phyloP scores from a whole-genome alignment of 1,140 invertebrate species.

The Pachypeltis micranthus region DNA sequence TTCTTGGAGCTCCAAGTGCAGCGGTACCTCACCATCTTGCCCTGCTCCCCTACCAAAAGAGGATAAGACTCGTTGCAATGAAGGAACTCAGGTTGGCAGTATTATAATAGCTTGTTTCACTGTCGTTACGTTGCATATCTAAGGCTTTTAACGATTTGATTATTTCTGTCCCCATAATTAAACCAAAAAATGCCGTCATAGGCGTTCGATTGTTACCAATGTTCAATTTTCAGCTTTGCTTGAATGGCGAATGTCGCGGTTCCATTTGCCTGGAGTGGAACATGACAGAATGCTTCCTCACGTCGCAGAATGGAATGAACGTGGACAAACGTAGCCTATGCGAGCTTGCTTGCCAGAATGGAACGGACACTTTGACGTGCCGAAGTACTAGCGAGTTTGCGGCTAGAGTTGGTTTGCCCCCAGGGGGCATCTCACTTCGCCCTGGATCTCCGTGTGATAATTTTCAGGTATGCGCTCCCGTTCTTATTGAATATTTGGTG shows the following conservation, averaged over 20 bases:
- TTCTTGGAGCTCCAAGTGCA: slow-evolving; percentile 70
- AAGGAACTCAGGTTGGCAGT: slow-evolving; percentile 50
- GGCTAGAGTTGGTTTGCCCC: slow-evolving; percentile 54
- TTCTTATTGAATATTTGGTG: background rate
- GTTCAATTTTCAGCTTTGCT: slow-evolving; percentile 75
- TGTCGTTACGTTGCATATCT: too few species aligned
- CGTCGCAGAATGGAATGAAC: slow-evolving; percentile 66
- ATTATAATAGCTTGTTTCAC: too few species aligned
- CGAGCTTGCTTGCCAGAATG: slow-evolving; percentile 89
- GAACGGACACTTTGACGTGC: slow-evolving; percentile 61
- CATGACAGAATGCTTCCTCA: slow-evolving; percentile 92
- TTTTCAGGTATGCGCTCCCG: slow-evolving; percentile 64
- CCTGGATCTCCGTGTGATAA: slow-evolving; percentile 97
- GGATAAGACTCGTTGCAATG: slow-evolving; percentile 76
- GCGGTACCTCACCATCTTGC: slow-evolving; percentile 74
- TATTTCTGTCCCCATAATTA: too few species aligned
- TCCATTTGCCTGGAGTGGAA: slow-evolving; percentile 93
- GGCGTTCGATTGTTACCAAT: too few species aligned
- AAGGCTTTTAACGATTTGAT: too few species aligned
- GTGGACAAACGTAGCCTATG: slow-evolving; percentile 80
- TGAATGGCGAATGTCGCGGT: slow-evolving; percentile 83
- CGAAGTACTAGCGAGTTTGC: slow-evolving; percentile 77
- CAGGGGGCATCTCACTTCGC: slow-evolving; percentile 75
- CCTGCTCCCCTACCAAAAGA: slow-evolving; percentile 61
- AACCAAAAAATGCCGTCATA: too few species aligned